Evolutionary conservation across 2,888 invertebrate genomes (phyloP), one percentile per base, ranked within the genome.

Genomic region (Leucophenga montana): DNA sequence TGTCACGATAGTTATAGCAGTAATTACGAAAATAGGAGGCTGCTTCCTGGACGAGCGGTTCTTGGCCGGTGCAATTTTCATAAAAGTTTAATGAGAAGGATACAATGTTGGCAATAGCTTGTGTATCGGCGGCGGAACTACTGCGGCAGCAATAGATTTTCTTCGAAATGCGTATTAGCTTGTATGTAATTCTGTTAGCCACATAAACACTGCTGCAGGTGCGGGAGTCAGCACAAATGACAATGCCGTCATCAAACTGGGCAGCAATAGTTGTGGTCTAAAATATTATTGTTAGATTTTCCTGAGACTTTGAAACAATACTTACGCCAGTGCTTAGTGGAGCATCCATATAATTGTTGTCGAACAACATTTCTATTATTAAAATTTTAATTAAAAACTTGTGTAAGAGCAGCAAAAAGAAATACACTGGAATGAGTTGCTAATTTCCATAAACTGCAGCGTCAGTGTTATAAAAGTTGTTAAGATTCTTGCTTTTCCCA

Each of bases 61-160:
- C 92, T 82, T 95, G 93, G 3, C 95, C 96, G 64, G 95, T 91
- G 87, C 95, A 94, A 77, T 87, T 88, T 68, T 95, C 92, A 90
- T 95, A 93, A 78, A 95, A 94, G 85, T 95, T 95, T 73, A 99
- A 91, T 80, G 98, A 96, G 88, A 98, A 99, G 20, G 94, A 92
- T 14, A 98, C 98, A 88, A 98, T 95, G 87, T 98, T 98, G 61
- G 98, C 94, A 78, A 99, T 95, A 3, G 99, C 98, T 89, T 99
- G 99, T 0, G 99, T 99, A 88, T 99, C 99, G 14, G 99, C 98
- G 14, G 99, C 95, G 2, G 97, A 96, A 0, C 99, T 99, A 67
- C 98, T 98, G 62, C 99, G 95, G 87, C 98, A 98, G 88, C 97
- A 98, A 88, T 97, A 99, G 82, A 99, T 97, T 77, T 94, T 92